Base-by-base conservation (phyloP, 2,888 invertebrate genomes). In the Sialis fuliginosa region DNA sequence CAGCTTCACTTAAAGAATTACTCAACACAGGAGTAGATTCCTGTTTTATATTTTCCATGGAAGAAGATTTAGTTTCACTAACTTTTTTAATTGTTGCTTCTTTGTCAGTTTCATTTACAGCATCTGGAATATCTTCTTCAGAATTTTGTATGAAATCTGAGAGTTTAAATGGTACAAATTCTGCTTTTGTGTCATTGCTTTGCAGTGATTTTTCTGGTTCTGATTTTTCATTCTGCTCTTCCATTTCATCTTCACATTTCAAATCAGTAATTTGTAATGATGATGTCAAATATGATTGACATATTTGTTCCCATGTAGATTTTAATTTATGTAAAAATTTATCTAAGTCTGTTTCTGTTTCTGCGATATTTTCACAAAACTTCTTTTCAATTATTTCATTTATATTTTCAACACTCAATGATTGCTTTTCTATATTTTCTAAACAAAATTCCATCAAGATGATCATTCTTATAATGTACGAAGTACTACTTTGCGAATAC, bases 401-500 rank as follows among this genome's bases (percentile, higher is more conserved):
- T 48, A 81, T 63, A 52, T 77, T 75, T 32, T 72, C 70, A 0
- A 75, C 64, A 49, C 72, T 74, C 53, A 81, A 63, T 56, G 73
- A 71, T 53, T 79, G 80, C 51, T 69, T 72, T 34, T 75, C 68
- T 43, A 82, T 77, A 33, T 82, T 81, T 54, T 76, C 77, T 39
- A 89, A 70, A 60, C 86, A 87, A 50, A 91, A 73, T 60, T 93
- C 90, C 34, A 92, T 82, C 39, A 92, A 66, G 1, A 89, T 79
- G 50, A 91, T 85, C 45, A 87, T 80, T 64, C 87, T 85, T 13
- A 92, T 83, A 39, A 91, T 82, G 81, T 91, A 90, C 1, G 91
- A 85, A 1, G 90, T 88, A 33, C 90, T 89, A 7, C 91, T 88
- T 66, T 92, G 92, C 50, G 85, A 85, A 61, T 90, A 91, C n/a